Percentiles rank a stretch among this genome's conserved stretches.
phyloP scores from a whole-genome alignment of 2,113 vertebrate genomes.

The Gadus macrocephalus region DNA sequence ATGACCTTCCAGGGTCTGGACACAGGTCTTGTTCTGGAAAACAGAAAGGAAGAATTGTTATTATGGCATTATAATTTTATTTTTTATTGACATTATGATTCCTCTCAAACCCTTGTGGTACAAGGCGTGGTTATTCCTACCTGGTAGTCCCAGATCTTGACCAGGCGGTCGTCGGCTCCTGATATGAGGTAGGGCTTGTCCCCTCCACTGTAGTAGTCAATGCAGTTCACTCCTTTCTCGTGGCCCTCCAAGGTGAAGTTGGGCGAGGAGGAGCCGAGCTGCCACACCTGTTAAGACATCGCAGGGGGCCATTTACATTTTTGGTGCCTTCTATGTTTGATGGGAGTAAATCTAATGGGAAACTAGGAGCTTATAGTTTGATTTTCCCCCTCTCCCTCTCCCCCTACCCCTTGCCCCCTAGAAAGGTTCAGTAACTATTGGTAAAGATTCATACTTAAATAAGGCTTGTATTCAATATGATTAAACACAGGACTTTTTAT shows the following conservation, averaged over 20 bases:
- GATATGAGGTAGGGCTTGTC: conserved; percentile 99
- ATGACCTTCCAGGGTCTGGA: conserved; percentile 95
- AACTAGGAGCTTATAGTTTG: no score
- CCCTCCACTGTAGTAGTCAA: conserved; percentile 98
- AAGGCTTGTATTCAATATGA: no score
- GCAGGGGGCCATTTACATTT: no score
- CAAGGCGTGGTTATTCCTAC: conserved; percentile 54
- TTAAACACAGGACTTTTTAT: no score
- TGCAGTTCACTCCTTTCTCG: conserved; percentile 97
- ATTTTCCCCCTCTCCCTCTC: no score
- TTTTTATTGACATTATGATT: no score
- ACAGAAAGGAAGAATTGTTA: not conserved
- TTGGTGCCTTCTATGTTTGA: no score
- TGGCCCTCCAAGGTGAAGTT: conserved; percentile 98
- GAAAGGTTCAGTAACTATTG: no score
- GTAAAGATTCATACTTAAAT: no score
- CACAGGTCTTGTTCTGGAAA: conserved; percentile 93
- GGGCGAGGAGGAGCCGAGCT: conserved; percentile 96
- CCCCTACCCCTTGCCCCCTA: no score
- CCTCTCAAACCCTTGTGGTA: not conserved
- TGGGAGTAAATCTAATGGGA: no score
- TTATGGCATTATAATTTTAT: not conserved
- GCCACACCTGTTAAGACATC: conserved; percentile 83
- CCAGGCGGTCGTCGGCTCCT: conserved; percentile 93
- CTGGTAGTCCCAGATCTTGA: conserved; percentile 99